phyloP scores from a whole-genome alignment of 23 tunicate genomes.

The Halocynthia roretzi region DNA sequence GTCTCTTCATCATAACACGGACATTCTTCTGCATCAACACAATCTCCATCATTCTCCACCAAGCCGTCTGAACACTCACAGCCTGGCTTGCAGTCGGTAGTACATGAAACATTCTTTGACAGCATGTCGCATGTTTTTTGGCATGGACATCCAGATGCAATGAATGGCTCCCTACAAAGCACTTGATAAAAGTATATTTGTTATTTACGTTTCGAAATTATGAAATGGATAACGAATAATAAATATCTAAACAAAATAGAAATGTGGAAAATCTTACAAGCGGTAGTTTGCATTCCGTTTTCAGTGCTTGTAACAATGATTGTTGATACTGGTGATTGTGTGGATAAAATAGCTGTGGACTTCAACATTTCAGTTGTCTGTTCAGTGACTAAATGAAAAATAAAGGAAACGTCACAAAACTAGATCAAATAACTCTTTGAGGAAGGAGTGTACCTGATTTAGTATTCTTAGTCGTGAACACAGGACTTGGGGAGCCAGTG shows the following conservation, averaged over 20 bases:
- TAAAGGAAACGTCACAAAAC: background rate
- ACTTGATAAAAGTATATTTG: slow-evolving; percentile 25
- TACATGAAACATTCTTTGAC: slow-evolving; percentile 14
- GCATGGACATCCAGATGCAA: slow-evolving; percentile 54
- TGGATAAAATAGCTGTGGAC: background rate
- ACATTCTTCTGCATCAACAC: slow-evolving; percentile 36
- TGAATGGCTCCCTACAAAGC: slow-evolving; percentile 37
- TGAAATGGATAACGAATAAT: slow-evolving; percentile 14
- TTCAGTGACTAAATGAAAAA: slow-evolving; percentile 2
- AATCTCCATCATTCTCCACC: slow-evolving; percentile 39
- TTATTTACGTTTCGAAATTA: slow-evolving; percentile 33
- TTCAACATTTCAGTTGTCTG: slow-evolving; percentile 1
- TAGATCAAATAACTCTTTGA: background rate
- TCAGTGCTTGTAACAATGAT: background rate
- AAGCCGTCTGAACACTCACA: slow-evolving; percentile 70
- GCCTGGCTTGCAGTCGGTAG: slow-evolving; percentile 24
- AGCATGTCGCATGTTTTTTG: slow-evolving; percentile 42
- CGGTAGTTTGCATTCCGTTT: slow-evolving; percentile 9
- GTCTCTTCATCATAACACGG: slow-evolving; percentile 51
- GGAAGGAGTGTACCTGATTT: background rate
- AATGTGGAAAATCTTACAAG: background rate
- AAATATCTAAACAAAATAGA: background rate
- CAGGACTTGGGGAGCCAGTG: slow-evolving; percentile 8
- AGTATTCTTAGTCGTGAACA: background rate
- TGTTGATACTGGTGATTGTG: slow-evolving; percentile 11